Evolutionary conservation across 2,888 invertebrate genomes (phyloP).

Genomic region (Apodemia hepburni): DNA sequence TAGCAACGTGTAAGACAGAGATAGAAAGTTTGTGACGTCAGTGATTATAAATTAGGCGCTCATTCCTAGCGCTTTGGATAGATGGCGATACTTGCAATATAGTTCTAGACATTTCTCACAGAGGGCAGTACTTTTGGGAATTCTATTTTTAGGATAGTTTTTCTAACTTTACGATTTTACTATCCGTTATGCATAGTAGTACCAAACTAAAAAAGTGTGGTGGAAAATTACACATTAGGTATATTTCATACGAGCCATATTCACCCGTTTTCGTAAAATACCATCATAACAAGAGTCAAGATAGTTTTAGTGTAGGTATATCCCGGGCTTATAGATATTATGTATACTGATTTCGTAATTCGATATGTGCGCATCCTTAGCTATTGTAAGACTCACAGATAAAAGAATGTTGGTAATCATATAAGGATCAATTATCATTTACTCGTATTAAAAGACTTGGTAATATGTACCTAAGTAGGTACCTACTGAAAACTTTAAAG

Average conservation of each 20-base stretch:
- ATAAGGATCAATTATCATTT: neutral
- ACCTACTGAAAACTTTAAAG: too few relatives aligned
- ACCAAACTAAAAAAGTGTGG: neutral
- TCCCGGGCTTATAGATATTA: neutral
- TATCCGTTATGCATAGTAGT: neutral
- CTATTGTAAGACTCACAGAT: neutral
- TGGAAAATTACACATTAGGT: too few relatives aligned
- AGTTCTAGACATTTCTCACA: conserved; percentile 46
- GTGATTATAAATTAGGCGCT: neutral
- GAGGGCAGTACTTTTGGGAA: conserved; percentile 43
- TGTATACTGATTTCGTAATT: neutral
- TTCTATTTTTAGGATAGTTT: conserved; percentile 7
- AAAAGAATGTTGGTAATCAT: neutral
- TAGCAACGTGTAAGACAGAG: conserved; percentile 50
- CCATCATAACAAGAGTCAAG: too few relatives aligned
- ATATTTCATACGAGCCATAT: neutral
- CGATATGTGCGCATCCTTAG: neutral
- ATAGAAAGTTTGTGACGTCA: conserved; percentile 36
- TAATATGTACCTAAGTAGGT: neutral
- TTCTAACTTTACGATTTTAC: neutral
- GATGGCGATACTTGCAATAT: conserved; percentile 55
- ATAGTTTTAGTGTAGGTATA: neutral
- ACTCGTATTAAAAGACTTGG: neutral
- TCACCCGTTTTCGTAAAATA: too few relatives aligned
- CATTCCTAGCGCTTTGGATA: conserved; percentile 32